phyloP scores from a whole-genome alignment of 2,797 vertebrate genomes.

The Loriculus beryllinus region DNA sequence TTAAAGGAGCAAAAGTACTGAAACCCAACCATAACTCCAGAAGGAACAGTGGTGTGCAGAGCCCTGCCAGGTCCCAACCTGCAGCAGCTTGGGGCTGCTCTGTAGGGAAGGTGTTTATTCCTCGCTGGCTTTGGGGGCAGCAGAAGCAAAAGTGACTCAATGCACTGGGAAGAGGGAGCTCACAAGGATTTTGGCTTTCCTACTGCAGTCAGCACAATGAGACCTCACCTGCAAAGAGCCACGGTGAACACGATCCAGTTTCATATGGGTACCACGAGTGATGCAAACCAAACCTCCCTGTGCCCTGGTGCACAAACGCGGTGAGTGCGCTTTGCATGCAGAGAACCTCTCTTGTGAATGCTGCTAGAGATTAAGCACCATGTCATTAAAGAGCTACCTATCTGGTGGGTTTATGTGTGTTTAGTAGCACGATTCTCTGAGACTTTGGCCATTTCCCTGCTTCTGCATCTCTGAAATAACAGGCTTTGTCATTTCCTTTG shows the following conservation, averaged over 20 bases:
- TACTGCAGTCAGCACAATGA: neutral
- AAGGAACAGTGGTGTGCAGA: neutral
- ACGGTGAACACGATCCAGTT: neutral
- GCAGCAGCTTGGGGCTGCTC: rapidly evolving
- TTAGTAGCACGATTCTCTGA: neutral
- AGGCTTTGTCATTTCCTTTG: neutral
- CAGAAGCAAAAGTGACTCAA: neutral
- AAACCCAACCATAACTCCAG: too few relatives aligned
- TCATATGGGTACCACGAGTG: neutral
- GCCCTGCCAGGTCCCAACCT: rapidly evolving
- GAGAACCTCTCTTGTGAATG: neutral
- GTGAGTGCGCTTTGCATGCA: neutral
- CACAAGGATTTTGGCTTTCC: neutral
- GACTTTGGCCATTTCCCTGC: neutral
- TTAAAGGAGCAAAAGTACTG: neutral
- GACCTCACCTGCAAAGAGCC: neutral
- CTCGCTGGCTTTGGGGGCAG: neutral
- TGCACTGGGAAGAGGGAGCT: neutral
- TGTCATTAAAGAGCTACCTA: neutral
- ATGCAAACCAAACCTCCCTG: neutral
- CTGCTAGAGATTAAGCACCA: neutral
- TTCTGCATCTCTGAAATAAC: neutral
- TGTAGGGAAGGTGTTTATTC: neutral
- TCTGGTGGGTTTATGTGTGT: neutral
- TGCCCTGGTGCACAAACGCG: rapidly evolving